Base-by-base conservation (phyloP, 2,797 vertebrate genomes). In the Hydrolagus colliei region DNA sequence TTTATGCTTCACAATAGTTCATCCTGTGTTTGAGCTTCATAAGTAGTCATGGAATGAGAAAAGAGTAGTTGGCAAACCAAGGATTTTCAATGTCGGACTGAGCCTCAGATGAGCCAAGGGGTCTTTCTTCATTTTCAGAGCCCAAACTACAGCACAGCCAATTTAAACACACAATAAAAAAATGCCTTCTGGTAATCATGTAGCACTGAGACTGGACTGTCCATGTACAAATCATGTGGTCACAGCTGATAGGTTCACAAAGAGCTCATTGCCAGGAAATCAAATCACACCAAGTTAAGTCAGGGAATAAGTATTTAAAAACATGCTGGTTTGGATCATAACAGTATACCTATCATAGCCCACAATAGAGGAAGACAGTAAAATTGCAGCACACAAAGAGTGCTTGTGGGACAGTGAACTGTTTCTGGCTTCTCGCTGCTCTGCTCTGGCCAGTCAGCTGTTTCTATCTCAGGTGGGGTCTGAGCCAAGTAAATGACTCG, bases 91-190 rank as follows among this genome's bases (percentile, higher is more conserved):
- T 16, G n/a, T 20, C 11, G 18, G 20, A 20, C 59, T 59, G 41
- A 59, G 52, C 18, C 41, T n/a, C 16, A 76, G 16, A 35, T 76
- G 16, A 52, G 41, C 41, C 41, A 52, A 59, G 16, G 41, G 74
- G 41, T 59, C 41, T 59, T 2, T 22, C 71, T 74, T 74, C 14
- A 35, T 35, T 74, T 27, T 74, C 41, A 41, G 27, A 74, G 32
- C 41, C 41, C 41, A 76, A 76, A 59, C 11, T 16, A 16, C 5
- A 59, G 13, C 16, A 10, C 5, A 76, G 16, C 35, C 74, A 76
- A 76, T 12, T 73, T 73, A 73, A 76, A 52, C 8, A 59, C 65
- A 82, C 63, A 41, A 82, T 35, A 68, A 41, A 67, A 68, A 76
- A 59, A 59, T 2, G 59, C 35, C 67, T 65, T 68, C 32, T 68